Evolutionary conservation across 2,797 vertebrate genomes (phyloP), one percentile per base, ranked within the genome.

Genomic region (Tenualosa thibaudeaui): DNA sequence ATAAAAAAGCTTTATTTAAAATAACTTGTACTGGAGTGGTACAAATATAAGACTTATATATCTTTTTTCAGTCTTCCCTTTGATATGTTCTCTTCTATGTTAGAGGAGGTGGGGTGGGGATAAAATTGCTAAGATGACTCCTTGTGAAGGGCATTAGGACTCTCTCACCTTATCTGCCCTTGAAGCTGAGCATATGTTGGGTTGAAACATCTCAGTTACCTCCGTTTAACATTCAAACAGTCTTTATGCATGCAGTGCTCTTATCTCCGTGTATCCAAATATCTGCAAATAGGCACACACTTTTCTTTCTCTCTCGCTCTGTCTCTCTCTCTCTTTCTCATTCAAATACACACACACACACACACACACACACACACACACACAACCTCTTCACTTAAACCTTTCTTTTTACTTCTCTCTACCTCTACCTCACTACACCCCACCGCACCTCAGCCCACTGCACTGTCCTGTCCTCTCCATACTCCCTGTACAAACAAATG

Each of bases 181-280:
- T 75, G 92, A 91, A 91, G 92, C 89, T 90, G 91, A 5, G 49
- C 50, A 83, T 50, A 94, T 92, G 92, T 89, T 88, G 87, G 93
- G 92, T 95, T 91, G 85, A 92, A 94, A 95, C 93, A 94, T 95
- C 95, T 95, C 94, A 95, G 95, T 96, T 95, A 96, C 93, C 93
- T 94, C 93, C 93, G 94, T 93, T 95, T 94, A 92, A 90, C 83
- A 84, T 54, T 86, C 87, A 83, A 10, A 87, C 83, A 12, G 81
- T 10, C 62, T 13, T 68, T 37, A 68, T 1, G 19, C 22, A 24
- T n/a, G n/a, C 58, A 4, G 22, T 22, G 56, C 56, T 6, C 19
- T 58, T 58, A 5, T 58, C 56, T 58, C 17, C 19, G n/a, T 58
- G 22, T n/a, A 58, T 22, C 19, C 56, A 58, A 5, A n/a, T 58